phyloP scores from a whole-genome alignment of 2,113 vertebrate species.

The Misgurnus mizolepis region DNA sequence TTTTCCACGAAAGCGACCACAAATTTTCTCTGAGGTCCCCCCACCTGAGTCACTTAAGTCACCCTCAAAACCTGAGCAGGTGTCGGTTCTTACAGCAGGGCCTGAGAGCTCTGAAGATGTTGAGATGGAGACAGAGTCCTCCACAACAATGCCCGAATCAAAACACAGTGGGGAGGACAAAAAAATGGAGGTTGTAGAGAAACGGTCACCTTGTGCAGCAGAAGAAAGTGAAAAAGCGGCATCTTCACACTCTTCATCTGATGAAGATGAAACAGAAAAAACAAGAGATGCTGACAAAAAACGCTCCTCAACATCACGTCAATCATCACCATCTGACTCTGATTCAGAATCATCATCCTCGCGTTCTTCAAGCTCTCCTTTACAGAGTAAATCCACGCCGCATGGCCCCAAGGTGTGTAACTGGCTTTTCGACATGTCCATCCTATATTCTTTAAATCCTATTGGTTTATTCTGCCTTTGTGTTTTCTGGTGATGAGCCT shows the following conservation, averaged over 20 bases:
- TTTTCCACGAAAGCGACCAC: slow-evolving; percentile 35
- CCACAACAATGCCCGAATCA: slow-evolving; percentile 61
- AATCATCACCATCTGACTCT: slow-evolving; percentile 72
- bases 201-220: slow-evolving; percentile 46
- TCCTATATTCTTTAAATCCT: neutral
- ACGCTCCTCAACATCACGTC: slow-evolving; percentile 47
- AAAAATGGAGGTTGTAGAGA: slow-evolving; percentile 38
- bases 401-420: slow-evolving; percentile 68
- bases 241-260: slow-evolving; percentile 44
- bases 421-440: slow-evolving; percentile 25
- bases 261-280: slow-evolving; percentile 25
- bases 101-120: slow-evolving; percentile 23
- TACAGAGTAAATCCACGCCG: slow-evolving; percentile 55
- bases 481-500: slow-evolving; percentile 55
- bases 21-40: slow-evolving; percentile 52
- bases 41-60: slow-evolving; percentile 48
- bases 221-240: slow-evolving; percentile 49
- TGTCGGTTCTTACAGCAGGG: slow-evolving; percentile 23
- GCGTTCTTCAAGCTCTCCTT: slow-evolving; percentile 64
- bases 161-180: slow-evolving; percentile 61
- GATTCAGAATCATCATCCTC: slow-evolving; percentile 72
- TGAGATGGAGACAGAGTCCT: slow-evolving; percentile 46
- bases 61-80: slow-evolving; percentile 45
- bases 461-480: slow-evolving; percentile 6
- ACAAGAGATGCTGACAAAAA: neutral